Evolutionary conservation across 2,113 vertebrate species (phyloP).

Genomic region (cattle (Bos taurus)): DNA sequence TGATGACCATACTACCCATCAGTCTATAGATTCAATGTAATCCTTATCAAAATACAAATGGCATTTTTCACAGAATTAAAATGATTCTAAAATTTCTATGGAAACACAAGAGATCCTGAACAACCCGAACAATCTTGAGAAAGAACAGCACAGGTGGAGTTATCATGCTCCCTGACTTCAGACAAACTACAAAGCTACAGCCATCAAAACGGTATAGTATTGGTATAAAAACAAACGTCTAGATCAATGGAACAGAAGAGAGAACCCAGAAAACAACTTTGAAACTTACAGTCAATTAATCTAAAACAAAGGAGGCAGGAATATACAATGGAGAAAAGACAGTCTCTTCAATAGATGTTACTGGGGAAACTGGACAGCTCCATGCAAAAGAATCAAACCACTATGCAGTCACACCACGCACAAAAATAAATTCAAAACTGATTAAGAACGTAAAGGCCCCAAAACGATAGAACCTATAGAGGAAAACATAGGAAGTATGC

Average conservation of each 20-base stretch:
- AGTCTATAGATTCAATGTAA: neutral
- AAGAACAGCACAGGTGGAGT: neutral
- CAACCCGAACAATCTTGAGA: neutral
- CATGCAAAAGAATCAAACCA: neutral
- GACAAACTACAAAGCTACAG: neutral
- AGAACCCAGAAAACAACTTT: neutral
- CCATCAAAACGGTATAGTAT: neutral
- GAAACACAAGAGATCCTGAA: neutral
- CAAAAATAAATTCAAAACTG: neutral
- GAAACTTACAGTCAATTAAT: neutral
- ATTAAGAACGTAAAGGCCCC: neutral
- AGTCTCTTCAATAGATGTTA: neutral
- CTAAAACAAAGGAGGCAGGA: neutral
- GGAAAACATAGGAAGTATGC: neutral
- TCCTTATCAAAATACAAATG: neutral
- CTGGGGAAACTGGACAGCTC: neutral
- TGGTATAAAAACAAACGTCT: neutral
- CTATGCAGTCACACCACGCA: neutral
- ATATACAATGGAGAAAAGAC: neutral
- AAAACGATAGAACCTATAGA: fast-evolving
- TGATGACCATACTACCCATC: neutral
- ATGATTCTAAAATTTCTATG: neutral
- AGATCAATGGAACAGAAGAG: neutral
- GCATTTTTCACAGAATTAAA: neutral
- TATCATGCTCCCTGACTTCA: neutral